Conservation (phyloP, 1,140 invertebrate genomes). For the Calliopsis andreniformis region DNA sequence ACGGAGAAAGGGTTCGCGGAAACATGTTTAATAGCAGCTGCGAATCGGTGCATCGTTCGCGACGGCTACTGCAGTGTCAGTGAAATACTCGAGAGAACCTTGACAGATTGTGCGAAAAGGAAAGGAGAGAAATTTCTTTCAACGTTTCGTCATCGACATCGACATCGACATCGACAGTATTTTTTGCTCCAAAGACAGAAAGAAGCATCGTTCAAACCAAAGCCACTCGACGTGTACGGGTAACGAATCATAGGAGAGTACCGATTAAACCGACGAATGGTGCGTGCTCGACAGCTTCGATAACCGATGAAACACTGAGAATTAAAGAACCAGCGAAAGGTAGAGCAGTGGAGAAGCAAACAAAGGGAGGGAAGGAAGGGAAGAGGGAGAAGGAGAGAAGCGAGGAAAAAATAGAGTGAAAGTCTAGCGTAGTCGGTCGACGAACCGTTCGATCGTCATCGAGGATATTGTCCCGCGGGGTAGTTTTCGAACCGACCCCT, state of each 20-base stretch:
- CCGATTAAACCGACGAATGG: too few relatives aligned
- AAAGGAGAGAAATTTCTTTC: too few relatives aligned
- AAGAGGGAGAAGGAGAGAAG: too few relatives aligned
- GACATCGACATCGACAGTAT: conserved; percentile 45
- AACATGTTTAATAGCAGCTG: conserved; percentile 5
- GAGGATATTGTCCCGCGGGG: conserved; percentile 58
- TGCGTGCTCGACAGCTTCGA: too few relatives aligned
- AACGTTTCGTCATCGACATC: too few relatives aligned
- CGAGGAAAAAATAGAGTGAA: background rate
- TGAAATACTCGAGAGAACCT: conserved; percentile 1
- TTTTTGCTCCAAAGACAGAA: conserved; percentile 29
- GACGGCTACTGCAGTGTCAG: conserved; percentile 30
- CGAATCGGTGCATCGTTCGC: conserved; percentile 13
- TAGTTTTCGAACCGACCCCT: conserved; percentile 63
- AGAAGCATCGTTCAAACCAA: too few relatives aligned
- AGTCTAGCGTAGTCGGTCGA: conserved; percentile 19
- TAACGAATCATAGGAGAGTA: too few relatives aligned
- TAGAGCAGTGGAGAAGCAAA: background rate
- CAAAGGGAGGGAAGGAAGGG: background rate
- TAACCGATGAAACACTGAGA: too few relatives aligned
- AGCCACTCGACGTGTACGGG: too few relatives aligned
- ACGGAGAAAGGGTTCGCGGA: background rate
- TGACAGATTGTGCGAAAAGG: too few relatives aligned
- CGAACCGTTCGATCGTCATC: conserved; percentile 57
- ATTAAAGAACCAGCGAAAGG: too few relatives aligned